Evolutionary conservation across 2,113 vertebrate species (phyloP).

Genomic region (Chroicocephalus ridibundus): DNA sequence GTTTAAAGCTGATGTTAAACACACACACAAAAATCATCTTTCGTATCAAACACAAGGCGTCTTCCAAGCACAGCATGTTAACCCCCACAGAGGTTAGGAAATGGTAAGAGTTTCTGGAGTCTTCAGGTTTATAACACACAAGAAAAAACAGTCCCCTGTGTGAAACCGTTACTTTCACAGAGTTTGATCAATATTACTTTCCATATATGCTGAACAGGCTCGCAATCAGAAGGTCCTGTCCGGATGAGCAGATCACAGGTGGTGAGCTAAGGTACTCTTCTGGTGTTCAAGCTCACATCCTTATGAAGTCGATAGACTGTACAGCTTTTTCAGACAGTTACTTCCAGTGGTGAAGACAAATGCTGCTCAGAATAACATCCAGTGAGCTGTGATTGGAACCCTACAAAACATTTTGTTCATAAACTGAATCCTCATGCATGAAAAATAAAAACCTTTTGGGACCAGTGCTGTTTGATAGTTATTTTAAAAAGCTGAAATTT

Average conservation of each 20-base stretch:
- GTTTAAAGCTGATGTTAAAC: background rate
- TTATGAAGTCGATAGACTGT: background rate
- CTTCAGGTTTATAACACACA: accelerated
- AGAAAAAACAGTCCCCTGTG: accelerated
- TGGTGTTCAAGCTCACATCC: background rate
- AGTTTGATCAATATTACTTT: background rate
- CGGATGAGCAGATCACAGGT: background rate
- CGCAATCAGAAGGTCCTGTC: background rate
- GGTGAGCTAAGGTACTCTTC: background rate
- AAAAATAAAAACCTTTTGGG: slow-evolving; percentile 54
- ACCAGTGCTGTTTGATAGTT: background rate
- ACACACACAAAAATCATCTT: background rate
- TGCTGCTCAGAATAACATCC: slow-evolving; percentile 48
- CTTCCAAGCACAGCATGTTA: background rate
- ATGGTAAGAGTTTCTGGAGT: background rate
- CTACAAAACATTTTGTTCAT: slow-evolving; percentile 60
- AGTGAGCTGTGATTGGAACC: slow-evolving; percentile 58
- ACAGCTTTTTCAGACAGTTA: slow-evolving; percentile 32
- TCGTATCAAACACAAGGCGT: background rate
- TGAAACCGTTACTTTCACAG: background rate
- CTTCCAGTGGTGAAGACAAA: slow-evolving; percentile 55
- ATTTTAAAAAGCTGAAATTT: slow-evolving; percentile 54
- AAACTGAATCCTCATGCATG: slow-evolving; percentile 54
- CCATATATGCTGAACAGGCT: background rate
- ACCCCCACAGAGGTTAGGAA: background rate